Base-by-base conservation (phyloP, 2,797 vertebrate genomes). In the Silurus aristotelis region DNA sequence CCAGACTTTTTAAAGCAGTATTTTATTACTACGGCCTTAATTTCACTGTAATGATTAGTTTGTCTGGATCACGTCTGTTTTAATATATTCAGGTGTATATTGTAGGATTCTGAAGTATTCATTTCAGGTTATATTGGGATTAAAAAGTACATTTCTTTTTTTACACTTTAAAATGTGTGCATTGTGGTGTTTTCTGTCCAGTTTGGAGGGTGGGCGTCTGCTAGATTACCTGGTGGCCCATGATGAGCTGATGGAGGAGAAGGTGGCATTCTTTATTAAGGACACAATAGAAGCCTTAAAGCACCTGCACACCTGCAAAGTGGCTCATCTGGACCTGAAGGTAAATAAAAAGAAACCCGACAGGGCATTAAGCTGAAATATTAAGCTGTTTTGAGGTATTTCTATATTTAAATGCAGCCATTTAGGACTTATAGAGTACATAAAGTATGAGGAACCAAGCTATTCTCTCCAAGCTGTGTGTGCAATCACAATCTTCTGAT, bases 221-320 rank as follows among this genome's bases (percentile, higher is more conserved):
- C 93, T 99, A 22, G 98, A 99, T 86, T 98, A 98, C 84, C 95
- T 99, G 38, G 97, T 97, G 86, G 96, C 97, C 85, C 97, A 98
- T 0, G 97, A 98, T 88, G 97, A 98, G 89, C 93, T 99, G 80
- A 98, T 99, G 97, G 98, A 99, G 90, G 98, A 99, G 88, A 98
- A 98, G 90, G 97, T 99, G 8, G 97, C 98, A 0, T 99, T 97
- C 91, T 99, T 98, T 25, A 96, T 99, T 71, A 95, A 96, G 85
- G 98, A 99, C 87, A 98, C 96, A 0, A 94, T 97, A 89, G 97
- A 99, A 91, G 98, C 97, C 0, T 91, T 99, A 88, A 97, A 98
- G 90, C 97, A 99, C 85, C 96, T 99, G 84, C 98, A 99, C 89
- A 98, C 97, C 89, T 99, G 98, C 92, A 94, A 96, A 86, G 97